These are phyloP conservation scores for Mugil cephalus DNA, from an alignment of 2,113 vertebrate species.

Conservation along the genomic window DNA sequence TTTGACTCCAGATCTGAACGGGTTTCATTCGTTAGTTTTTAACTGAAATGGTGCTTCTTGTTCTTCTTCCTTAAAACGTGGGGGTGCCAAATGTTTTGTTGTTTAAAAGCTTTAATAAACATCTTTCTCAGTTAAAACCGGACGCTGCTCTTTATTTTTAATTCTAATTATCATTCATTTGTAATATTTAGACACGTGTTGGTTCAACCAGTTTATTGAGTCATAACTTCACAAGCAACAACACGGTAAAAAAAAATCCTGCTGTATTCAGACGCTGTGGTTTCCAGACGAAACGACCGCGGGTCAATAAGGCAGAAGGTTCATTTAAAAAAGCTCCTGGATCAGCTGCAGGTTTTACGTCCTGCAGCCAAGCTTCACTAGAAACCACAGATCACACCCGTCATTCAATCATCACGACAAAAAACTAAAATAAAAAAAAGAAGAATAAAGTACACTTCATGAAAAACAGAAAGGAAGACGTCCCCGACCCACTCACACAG, in stretches of 20 bases:
- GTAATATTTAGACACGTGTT: not conserved
- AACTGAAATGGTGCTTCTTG: not conserved
- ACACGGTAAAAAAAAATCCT: too few species aligned
- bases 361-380: too few species aligned
- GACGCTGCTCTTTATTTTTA: too few species aligned
- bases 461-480: not conserved
- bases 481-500: not conserved
- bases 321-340: too few species aligned
- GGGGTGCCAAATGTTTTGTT: constrained; percentile 21
- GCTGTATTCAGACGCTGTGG: too few species aligned
- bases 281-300: too few species aligned
- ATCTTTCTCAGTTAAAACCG: not conserved
- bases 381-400: too few species aligned
- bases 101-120: constrained; percentile 39
- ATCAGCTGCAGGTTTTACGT: too few species aligned
- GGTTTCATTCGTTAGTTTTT: not conserved
- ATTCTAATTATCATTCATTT: too few species aligned
- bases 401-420: too few species aligned
- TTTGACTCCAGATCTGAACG: too few species aligned
- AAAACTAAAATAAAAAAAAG: not conserved
- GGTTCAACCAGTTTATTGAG: constrained; percentile 24
- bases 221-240: not conserved
- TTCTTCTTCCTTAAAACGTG: not conserved
- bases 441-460: constrained; percentile 18
- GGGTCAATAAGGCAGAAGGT: too few species aligned